Evolutionary conservation across 2,797 vertebrate genomes (phyloP).

Genomic region (Petrocephalus sullivani): DNA sequence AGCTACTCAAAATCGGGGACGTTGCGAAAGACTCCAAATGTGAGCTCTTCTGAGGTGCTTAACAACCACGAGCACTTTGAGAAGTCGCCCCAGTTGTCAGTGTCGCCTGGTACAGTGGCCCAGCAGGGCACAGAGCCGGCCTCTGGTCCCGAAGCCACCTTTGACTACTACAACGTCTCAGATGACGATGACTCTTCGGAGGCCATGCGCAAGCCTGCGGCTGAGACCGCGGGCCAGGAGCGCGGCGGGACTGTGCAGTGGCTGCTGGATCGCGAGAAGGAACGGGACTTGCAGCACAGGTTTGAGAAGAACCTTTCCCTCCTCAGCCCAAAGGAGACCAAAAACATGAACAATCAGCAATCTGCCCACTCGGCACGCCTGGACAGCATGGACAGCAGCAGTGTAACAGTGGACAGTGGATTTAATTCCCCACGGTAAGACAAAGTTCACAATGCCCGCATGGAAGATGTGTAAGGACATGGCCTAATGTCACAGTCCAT

Average conservation of each 20-base stretch:
- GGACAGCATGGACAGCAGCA: slow-evolving; percentile 99
- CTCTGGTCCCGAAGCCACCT: slow-evolving; percentile 76
- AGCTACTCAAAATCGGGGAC: slow-evolving; percentile 90
- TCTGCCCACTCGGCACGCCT: slow-evolving; percentile 92
- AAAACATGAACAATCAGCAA: slow-evolving; percentile 89
- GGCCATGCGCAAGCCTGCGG: slow-evolving; percentile 78
- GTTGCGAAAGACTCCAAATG: slow-evolving; percentile 90
- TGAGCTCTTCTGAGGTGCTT: slow-evolving; percentile 80
- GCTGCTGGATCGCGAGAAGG: slow-evolving; percentile 93
- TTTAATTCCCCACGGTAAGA: slow-evolving; percentile 99
- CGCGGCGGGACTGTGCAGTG: slow-evolving; percentile 96
- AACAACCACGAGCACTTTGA: slow-evolving; percentile 86
- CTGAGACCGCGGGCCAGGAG: slow-evolving; percentile 74
- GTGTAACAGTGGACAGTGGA: slow-evolving; percentile 98
- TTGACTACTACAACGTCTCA: slow-evolving; percentile 98
- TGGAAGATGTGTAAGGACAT: not conserved
- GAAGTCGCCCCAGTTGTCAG: slow-evolving; percentile 75
- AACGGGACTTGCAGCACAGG: slow-evolving; percentile 90
- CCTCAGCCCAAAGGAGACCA: slow-evolving; percentile 91
- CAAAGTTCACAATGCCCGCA: not conserved
- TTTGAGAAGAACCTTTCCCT: slow-evolving; percentile 97
- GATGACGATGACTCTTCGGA: slow-evolving; percentile 94
- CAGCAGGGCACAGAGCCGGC: slow-evolving; percentile 82
- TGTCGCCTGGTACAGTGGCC: slow-evolving; percentile 72
- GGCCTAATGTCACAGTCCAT: not conserved